These are phyloP conservation scores for Sebastes vulpes DNA, from an alignment of 2,797 vertebrate genomes.

Conservation along the genomic window DNA sequence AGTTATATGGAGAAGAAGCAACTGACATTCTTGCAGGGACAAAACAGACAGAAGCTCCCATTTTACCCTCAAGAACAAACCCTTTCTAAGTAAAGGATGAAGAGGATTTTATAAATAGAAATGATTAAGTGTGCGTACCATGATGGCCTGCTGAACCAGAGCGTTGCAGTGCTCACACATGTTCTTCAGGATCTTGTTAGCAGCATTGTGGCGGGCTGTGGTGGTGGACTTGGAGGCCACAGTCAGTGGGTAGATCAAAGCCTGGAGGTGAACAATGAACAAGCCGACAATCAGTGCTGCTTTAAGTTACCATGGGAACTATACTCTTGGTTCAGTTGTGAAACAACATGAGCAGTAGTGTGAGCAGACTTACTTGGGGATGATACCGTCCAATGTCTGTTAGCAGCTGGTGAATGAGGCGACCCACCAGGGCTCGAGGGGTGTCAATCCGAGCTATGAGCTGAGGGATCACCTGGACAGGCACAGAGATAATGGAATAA, in stretches of 20 bases:
- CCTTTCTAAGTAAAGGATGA: not conserved
- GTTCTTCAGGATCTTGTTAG: conserved; percentile 99
- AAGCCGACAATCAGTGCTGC: not conserved
- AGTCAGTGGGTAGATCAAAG: conserved; percentile 97
- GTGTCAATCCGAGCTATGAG: conserved; percentile 98
- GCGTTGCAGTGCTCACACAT: conserved; percentile 99
- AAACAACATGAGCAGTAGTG: not conserved
- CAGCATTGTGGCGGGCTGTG: conserved; percentile 96
- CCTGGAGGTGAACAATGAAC: conserved; percentile 80
- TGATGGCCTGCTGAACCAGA: conserved; percentile 97
- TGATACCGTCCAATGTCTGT: conserved; percentile 98
- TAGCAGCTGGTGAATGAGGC: conserved; percentile 97
- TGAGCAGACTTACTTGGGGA: conserved; percentile 88
- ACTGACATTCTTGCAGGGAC: not conserved
- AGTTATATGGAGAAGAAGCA: not conserved
- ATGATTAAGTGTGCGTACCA: conserved; percentile 84
- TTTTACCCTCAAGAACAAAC: not conserved
- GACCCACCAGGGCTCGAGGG: conserved; percentile 94
- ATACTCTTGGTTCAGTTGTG: not conserved
- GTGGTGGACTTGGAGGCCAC: conserved; percentile 99
- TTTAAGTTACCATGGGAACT: not conserved
- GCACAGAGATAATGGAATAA: not conserved
- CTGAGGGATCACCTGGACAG: conserved; percentile 94
- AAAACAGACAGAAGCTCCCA: not conserved
- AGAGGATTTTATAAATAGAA: not conserved